Conservation (phyloP, 2,113 vertebrate species). For the Ranitomeya imitator region DNA sequence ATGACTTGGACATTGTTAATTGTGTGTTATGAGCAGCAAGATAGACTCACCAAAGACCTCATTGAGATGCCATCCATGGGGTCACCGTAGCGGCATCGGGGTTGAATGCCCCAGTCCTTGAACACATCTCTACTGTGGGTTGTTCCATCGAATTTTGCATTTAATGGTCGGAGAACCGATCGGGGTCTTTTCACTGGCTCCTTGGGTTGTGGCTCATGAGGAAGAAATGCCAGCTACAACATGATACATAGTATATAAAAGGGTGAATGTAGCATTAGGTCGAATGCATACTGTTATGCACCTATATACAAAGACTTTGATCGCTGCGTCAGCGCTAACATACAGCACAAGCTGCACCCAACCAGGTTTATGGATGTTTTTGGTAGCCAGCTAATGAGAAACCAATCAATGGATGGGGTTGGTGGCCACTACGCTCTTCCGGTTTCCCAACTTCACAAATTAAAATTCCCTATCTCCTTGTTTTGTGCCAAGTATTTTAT, state of each 20-base stretch:
- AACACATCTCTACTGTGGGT: slow-evolving; percentile 59
- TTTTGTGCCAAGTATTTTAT: too few relatives aligned
- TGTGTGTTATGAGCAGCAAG: neutral
- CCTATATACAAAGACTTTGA: neutral
- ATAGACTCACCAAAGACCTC: slow-evolving; percentile 50
- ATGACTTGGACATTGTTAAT: neutral
- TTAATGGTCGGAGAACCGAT: slow-evolving; percentile 35
- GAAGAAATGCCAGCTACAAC: slow-evolving; percentile 20
- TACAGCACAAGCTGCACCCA: too few relatives aligned
- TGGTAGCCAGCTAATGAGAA: too few relatives aligned
- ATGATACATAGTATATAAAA: neutral
- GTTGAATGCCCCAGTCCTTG: slow-evolving; percentile 57
- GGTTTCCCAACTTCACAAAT: too few relatives aligned
- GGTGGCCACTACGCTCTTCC: too few relatives aligned
- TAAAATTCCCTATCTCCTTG: too few relatives aligned
- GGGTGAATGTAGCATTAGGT: neutral
- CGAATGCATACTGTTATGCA: neutral
- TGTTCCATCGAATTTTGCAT: slow-evolving; percentile 55
- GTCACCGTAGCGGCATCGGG: slow-evolving; percentile 11
- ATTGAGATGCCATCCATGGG: neutral
- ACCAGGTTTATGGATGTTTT: too few relatives aligned
- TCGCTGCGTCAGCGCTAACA: too few relatives aligned
- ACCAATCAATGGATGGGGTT: too few relatives aligned
- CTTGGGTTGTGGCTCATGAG: neutral
- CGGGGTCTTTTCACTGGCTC: slow-evolving; percentile 18